Base-by-base conservation (phyloP, 2,797 vertebrate genomes). In the Todus mexicanus region DNA sequence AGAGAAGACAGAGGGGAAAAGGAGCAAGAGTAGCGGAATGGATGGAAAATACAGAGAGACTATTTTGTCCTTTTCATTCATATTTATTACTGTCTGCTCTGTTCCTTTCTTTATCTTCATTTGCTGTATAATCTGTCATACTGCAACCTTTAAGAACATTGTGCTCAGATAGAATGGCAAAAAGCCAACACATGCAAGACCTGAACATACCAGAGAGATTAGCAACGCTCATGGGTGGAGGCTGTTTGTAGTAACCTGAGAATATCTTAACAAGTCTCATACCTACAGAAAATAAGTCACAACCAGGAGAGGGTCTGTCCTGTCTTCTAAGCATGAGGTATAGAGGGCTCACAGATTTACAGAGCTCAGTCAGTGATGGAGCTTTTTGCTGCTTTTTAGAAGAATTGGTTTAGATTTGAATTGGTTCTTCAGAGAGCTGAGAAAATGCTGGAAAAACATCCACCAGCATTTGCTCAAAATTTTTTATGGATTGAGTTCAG, bases 51-150 rank as follows among this genome's bases (percentile, higher is more conserved):
- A 5, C 6, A 6, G 51, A 79, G 56, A 84, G 27, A 8, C 33
- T 54, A 53, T 87, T 75, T 66, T 87, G 56, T 54, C 31, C 63
- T 78, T 72, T 89, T 73, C 29, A 60, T 72, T 85, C 26, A 8
- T 78, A 85, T 87, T 42, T 66, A 78, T 85, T 89, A 50, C 51
- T 71, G 57, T 56, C 57, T 69, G 35, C 78, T 72, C 73, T 73
- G 63, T 75, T 89, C 88, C 73, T 48, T 73, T 42, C 76, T 71
- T 94, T 89, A 83, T 77, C 78, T 94, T 81, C 35, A 43, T 89
- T 93, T 87, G 45, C 37, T 75, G 4, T 50, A 81, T 73, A 25
- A 4, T 37, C 16, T 80, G 61, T 75, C 71, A 69, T 53, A 59
- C 40, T 54, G 48, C 35, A 80, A 85, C 37, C 65, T 94, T 71